These are phyloP conservation scores for Epinephelus moara DNA, from an alignment of 2,113 vertebrate species.

Conservation along the genomic window DNA sequence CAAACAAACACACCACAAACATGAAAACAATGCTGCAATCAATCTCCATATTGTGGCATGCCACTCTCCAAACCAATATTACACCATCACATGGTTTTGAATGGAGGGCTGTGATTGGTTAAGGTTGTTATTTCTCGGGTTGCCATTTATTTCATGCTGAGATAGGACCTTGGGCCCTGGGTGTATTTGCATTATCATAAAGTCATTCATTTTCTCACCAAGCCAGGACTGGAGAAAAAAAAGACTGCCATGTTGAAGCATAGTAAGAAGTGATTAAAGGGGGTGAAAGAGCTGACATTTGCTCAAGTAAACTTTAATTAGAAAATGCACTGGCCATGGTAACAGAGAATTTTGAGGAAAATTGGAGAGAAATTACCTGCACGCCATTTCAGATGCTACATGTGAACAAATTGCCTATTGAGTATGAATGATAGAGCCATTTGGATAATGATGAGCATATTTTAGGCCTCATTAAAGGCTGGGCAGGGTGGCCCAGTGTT, in stretches of 20 bases:
- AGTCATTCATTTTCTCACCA: constrained; percentile 31
- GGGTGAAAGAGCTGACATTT: constrained; percentile 31
- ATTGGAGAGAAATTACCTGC: constrained; percentile 5
- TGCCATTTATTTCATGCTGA: constrained; percentile 51
- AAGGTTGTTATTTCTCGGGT: constrained; percentile 30
- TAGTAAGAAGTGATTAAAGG: constrained; percentile 24
- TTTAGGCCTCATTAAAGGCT: constrained; percentile 34
- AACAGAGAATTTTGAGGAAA: neutral
- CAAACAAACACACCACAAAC: constrained; percentile 22
- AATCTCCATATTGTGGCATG: constrained; percentile 44
- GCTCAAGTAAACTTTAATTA: constrained; percentile 27
- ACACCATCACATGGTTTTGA: constrained; percentile 22
- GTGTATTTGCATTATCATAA: constrained; percentile 47
- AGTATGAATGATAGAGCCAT: constrained; percentile 42
- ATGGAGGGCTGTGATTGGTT: constrained; percentile 36
- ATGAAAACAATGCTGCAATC: constrained; percentile 46
- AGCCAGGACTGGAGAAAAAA: constrained; percentile 19
- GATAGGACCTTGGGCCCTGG: constrained; percentile 44
- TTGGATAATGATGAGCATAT: constrained; percentile 39
- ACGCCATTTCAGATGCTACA: constrained; percentile 20
- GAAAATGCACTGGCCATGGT: neutral
- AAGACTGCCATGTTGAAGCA: constrained; percentile 1
- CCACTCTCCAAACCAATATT: constrained; percentile 45
- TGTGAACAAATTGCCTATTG: constrained; percentile 33
- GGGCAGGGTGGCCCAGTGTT: neutral